Conservation (phyloP, 2,797 vertebrate species). For the Spheniscus humboldti region DNA sequence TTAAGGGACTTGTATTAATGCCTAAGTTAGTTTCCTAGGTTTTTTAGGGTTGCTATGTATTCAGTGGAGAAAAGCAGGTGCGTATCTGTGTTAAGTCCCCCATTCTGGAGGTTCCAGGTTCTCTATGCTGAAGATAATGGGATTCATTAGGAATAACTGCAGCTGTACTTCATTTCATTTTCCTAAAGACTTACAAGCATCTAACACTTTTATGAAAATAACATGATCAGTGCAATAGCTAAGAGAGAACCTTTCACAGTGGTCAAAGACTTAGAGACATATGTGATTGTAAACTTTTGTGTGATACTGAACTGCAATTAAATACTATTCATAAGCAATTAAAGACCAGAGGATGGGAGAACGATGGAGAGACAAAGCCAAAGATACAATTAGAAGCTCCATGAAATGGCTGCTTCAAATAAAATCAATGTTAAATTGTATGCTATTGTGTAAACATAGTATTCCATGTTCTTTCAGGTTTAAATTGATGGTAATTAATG, state of each 20-base stretch:
- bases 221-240: not conserved
- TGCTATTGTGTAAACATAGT: not conserved
- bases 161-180: not conserved
- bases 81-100: not conserved
- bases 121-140: not conserved
- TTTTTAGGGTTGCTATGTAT: not conserved
- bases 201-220: not conserved
- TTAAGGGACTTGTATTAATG: not conserved
- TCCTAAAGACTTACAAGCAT: not conserved
- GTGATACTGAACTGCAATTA: not conserved
- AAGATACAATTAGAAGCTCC: not conserved
- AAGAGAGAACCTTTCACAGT: not conserved
- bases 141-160: not conserved
- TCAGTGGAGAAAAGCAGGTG: not conserved
- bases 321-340: not conserved
- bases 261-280: not conserved
- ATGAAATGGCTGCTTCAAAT: not conserved
- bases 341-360: not conserved
- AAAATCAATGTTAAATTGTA: not conserved
- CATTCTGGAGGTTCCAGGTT: not conserved
- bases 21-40: not conserved
- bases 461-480: not conserved
- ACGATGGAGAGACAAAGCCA: not conserved
- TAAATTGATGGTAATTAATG: not conserved
- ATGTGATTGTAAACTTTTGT: not conserved